Conservation (phyloP, 2,888 invertebrate genomes). For the Chesias legatella region DNA sequence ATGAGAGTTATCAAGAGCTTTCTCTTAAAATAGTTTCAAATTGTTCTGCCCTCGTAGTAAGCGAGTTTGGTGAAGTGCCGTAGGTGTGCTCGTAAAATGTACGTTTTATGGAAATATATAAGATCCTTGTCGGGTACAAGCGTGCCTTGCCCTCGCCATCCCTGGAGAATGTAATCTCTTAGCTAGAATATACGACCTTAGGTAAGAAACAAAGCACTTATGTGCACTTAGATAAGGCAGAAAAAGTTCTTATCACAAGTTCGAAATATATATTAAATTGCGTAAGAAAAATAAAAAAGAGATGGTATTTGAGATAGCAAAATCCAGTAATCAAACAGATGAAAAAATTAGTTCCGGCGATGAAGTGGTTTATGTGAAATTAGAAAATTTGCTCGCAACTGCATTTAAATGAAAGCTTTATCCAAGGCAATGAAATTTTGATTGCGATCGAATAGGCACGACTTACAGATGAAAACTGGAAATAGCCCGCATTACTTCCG, state of each 20-base stretch:
- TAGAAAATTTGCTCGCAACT: slow-evolving; percentile 33
- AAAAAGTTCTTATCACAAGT: not conserved
- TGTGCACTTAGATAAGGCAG: not conserved
- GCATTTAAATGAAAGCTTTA: slow-evolving; percentile 57
- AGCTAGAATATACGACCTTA: slow-evolving; percentile 39
- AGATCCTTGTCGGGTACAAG: slow-evolving; percentile 63
- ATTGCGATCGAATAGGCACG: slow-evolving; percentile 68
- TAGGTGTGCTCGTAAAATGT: slow-evolving; percentile 64
- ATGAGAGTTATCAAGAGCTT: not conserved
- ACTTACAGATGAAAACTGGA: slow-evolving; percentile 58
- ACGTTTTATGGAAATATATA: slow-evolving; percentile 73
- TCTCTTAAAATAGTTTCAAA: slow-evolving; percentile 15
- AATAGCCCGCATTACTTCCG: slow-evolving; percentile 68
- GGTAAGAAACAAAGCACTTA: slow-evolving; percentile 9
- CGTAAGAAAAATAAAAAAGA: no score
- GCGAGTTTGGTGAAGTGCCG: slow-evolving; percentile 25
- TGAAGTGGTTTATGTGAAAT: slow-evolving; percentile 4
- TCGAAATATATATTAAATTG: not conserved
- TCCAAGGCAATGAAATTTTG: slow-evolving; percentile 63
- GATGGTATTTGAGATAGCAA: no score
- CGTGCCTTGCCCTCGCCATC: slow-evolving; percentile 43
- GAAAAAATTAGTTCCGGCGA: no score
- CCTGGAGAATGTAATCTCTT: slow-evolving; percentile 52
- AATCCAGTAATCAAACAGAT: no score
- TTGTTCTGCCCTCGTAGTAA: slow-evolving; percentile 18